Percentiles rank a stretch among this genome's conserved stretches.
Conservation (phyloP, 2,113 vertebrate genomes). For the Grammomys surdaster region DNA sequence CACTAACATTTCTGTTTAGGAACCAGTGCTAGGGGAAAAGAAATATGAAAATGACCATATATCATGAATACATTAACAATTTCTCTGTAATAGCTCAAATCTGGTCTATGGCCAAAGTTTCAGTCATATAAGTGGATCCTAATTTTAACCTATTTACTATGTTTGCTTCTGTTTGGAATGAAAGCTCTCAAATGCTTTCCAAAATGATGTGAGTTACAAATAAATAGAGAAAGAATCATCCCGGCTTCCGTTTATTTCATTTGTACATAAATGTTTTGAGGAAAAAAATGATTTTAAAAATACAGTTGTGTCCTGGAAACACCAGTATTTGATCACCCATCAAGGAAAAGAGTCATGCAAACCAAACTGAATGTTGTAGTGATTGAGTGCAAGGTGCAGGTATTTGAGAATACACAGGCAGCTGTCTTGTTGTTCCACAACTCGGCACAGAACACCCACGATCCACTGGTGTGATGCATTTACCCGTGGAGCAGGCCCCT, state of each 20-base stretch:
- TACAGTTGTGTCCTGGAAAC: slow-evolving; percentile 82
- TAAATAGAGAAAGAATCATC: slow-evolving; percentile 80
- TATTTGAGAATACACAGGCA: slow-evolving; percentile 75
- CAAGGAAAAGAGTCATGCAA: slow-evolving; percentile 86
- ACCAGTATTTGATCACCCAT: slow-evolving; percentile 79
- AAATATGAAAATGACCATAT: slow-evolving; percentile 68
- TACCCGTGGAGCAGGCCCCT: neutral
- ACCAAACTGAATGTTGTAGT: slow-evolving; percentile 54
- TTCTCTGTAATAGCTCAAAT: slow-evolving; percentile 76
- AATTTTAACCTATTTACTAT: slow-evolving; percentile 79
- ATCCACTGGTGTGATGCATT: slow-evolving; percentile 66
- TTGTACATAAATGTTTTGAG: slow-evolving; percentile 85
- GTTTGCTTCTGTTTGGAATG: slow-evolving; percentile 81
- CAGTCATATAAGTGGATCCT: slow-evolving; percentile 81
- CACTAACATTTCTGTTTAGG: slow-evolving; percentile 74
- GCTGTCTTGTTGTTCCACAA: slow-evolving; percentile 59
- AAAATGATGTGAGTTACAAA: slow-evolving; percentile 78
- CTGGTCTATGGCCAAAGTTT: slow-evolving; percentile 81
- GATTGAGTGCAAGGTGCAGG: slow-evolving; percentile 71
- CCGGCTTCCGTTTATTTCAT: slow-evolving; percentile 86
- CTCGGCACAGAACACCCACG: slow-evolving; percentile 65
- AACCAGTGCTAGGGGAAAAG: slow-evolving; percentile 58
- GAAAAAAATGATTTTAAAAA: slow-evolving; percentile 85
- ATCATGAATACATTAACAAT: slow-evolving; percentile 62
- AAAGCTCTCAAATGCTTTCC: slow-evolving; percentile 76